phyloP scores from a whole-genome alignment of 2,797 vertebrate species.

The Serranus cabrilla region DNA sequence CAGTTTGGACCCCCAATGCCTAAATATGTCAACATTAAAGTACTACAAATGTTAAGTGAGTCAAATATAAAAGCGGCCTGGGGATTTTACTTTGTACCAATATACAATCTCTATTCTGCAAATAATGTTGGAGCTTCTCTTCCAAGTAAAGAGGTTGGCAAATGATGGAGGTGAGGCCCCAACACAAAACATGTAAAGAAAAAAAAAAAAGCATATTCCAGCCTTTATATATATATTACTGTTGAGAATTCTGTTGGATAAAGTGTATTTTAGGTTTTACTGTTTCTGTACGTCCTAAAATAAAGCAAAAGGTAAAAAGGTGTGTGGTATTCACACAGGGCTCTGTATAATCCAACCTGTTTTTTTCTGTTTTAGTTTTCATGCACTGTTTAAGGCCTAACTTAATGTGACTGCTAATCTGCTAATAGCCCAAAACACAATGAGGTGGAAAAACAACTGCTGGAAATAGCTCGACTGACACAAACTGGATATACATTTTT shows the following conservation, averaged over 20 bases:
- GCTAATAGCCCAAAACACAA: slow-evolving; percentile 65
- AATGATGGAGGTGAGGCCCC: not conserved
- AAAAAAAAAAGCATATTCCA: not conserved
- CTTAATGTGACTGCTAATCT: slow-evolving; percentile 44
- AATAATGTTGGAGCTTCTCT: not conserved
- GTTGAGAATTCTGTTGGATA: not conserved
- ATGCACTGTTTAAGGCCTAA: slow-evolving; percentile 31
- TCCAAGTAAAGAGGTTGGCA: not conserved
- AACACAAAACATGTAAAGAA: slow-evolving; percentile 6
- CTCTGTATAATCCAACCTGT: slow-evolving; percentile 4
- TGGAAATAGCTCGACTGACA: slow-evolving; percentile 63
- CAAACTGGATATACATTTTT: slow-evolving; percentile 65
- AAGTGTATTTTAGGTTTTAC: not conserved
- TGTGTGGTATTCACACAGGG: not conserved
- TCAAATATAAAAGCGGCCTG: slow-evolving; percentile 3
- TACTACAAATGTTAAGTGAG: not conserved
- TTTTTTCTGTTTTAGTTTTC: slow-evolving; percentile 34
- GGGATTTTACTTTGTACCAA: not conserved
- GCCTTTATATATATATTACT: not conserved
- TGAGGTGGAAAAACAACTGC: slow-evolving; percentile 66
- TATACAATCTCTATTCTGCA: not conserved
- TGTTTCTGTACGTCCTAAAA: not conserved
- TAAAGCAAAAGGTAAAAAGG: not conserved
- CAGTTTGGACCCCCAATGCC: not conserved
- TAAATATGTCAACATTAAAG: slow-evolving; percentile 7